These are phyloP conservation scores for Amphiprion ocellaris DNA, from an alignment of 2,113 vertebrate genomes.

Conservation along the genomic window DNA sequence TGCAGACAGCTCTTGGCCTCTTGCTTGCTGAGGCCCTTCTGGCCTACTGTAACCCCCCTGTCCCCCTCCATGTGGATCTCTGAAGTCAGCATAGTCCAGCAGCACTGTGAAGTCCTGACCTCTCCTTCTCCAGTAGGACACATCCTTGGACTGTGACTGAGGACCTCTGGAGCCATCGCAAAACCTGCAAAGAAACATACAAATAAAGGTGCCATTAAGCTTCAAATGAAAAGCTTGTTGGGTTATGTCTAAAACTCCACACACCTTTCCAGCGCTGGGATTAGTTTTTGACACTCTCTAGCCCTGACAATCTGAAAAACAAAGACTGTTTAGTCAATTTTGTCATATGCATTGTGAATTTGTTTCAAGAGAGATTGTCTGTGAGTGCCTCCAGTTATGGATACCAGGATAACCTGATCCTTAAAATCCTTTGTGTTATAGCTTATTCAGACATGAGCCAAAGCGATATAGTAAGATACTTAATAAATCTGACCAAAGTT, in stretches of 20 bases:
- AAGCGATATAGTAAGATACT: background rate
- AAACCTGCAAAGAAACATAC: constrained; percentile 83
- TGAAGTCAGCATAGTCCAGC: constrained; percentile 84
- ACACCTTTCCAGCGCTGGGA: background rate
- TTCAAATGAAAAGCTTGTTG: constrained; percentile 1
- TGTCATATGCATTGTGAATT: too few species aligned
- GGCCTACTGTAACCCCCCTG: constrained; percentile 61
- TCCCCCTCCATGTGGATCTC: constrained; percentile 77
- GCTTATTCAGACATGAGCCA: constrained; percentile 5
- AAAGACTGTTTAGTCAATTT: too few species aligned
- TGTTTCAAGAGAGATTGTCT: too few species aligned
- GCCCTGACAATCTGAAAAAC: too few species aligned
- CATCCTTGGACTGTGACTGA: constrained; percentile 86
- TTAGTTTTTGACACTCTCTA: too few species aligned
- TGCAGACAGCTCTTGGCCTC: constrained; percentile 74
- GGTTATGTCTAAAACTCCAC: background rate
- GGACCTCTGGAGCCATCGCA: constrained; percentile 83
- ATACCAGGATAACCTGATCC: background rate
- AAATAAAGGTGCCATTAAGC: background rate
- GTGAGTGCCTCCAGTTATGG: too few species aligned
- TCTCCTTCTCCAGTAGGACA: constrained; percentile 90
- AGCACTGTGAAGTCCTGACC: constrained; percentile 90
- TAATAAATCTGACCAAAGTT: background rate
- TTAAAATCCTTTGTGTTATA: background rate
- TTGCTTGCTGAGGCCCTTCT: constrained; percentile 80